phyloP scores from a whole-genome alignment of 2,888 invertebrate species.

The Hydrotaea cyrtoneurina region DNA sequence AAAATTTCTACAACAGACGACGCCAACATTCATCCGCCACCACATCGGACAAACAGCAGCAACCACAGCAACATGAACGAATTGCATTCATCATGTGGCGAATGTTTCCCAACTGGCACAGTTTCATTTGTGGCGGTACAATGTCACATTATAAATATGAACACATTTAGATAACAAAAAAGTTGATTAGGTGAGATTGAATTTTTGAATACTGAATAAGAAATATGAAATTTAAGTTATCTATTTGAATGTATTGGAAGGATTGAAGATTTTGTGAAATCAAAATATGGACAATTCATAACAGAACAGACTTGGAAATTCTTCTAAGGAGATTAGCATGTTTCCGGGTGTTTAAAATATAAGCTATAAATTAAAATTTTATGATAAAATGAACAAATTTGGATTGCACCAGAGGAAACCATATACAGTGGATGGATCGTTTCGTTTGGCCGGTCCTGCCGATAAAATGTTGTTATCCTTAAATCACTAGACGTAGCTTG shows the following conservation, averaged over 20 bases:
- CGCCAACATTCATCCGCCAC: neutral
- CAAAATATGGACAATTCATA: too few species aligned
- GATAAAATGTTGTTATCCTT: too few species aligned
- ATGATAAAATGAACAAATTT: too few species aligned
- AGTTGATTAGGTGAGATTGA: neutral
- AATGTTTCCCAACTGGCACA: constrained; percentile 55
- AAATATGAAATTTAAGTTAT: neutral
- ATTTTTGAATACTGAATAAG: neutral
- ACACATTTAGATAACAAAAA: neutral
- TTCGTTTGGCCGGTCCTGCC: too few species aligned
- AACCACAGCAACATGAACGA: neutral
- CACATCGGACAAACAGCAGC: neutral
- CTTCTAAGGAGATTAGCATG: too few species aligned
- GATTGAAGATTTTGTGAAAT: too few species aligned
- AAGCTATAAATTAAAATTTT: too few species aligned
- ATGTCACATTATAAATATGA: constrained; percentile 49
- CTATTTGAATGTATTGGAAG: constrained; percentile 6
- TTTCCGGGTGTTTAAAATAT: too few species aligned
- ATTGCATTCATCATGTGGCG: constrained; percentile 29
- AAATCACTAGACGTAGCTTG: too few species aligned
- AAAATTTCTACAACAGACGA: constrained; percentile 8
- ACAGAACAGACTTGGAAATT: too few species aligned
- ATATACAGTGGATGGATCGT: too few species aligned
- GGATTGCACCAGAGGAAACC: too few species aligned
- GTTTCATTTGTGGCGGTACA: constrained; percentile 44